Evolutionary conservation across 2,113 vertebrate genomes (phyloP).

Genomic region (Dicaeum eximium): DNA sequence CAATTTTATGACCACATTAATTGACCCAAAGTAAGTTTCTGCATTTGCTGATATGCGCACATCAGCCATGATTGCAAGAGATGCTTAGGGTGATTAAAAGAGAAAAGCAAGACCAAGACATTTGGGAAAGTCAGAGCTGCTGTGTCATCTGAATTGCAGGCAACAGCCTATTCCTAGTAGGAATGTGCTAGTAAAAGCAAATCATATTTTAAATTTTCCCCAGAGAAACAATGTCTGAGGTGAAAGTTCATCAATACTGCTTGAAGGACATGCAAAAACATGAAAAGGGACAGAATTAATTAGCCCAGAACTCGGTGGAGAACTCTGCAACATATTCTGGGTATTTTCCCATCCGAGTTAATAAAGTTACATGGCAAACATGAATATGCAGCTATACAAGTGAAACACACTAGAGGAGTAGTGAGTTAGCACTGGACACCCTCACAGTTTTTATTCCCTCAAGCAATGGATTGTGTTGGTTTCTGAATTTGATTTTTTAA

Average conservation of each 20-base stretch:
- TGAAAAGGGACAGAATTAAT: neutral
- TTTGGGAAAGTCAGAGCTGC: neutral
- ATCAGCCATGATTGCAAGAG: neutral
- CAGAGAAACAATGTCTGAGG: neutral
- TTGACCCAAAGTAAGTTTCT: neutral
- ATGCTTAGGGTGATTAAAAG: neutral
- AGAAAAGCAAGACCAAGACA: neutral
- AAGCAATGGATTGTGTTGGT: fast-evolving
- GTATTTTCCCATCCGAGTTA: neutral
- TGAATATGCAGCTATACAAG: neutral
- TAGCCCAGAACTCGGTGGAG: neutral
- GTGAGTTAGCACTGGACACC: neutral
- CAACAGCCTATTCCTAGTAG: neutral
- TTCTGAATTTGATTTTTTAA: neutral
- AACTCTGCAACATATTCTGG: neutral
- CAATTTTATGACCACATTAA: neutral
- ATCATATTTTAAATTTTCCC: neutral
- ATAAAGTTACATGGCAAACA: neutral
- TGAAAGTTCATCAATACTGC: neutral
- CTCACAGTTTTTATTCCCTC: neutral
- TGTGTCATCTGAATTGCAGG: neutral
- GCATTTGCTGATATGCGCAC: neutral
- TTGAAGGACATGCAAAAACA: neutral
- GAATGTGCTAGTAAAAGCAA: neutral
- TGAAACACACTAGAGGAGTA: neutral